These are phyloP conservation scores for Hemicentrotus pulcherrimus DNA, from an alignment of 35 echinoderm and acorn worm species.

Conservation along the genomic window DNA sequence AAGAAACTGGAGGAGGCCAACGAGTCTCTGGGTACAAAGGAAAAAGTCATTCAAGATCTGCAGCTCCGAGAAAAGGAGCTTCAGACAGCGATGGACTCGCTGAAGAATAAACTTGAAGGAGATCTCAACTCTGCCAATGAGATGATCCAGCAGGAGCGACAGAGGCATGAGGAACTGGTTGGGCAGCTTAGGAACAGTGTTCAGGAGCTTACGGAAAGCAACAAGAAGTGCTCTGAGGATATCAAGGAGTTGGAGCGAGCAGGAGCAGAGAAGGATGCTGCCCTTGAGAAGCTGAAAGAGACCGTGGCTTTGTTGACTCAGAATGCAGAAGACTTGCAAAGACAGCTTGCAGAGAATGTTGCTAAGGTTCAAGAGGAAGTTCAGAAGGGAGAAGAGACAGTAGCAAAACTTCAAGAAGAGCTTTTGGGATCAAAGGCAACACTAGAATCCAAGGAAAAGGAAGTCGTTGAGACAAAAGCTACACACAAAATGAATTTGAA, in stretches of 20 bases:
- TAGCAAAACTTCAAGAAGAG: slow-evolving; percentile 31
- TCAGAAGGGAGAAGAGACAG: neutral
- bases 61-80: slow-evolving; percentile 79
- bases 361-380: slow-evolving; percentile 32
- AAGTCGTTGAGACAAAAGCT: slow-evolving; percentile 27
- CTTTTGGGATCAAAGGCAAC: slow-evolving; percentile 7
- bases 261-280: slow-evolving; percentile 46
- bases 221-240: slow-evolving; percentile 65
- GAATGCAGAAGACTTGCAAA: slow-evolving; percentile 60
- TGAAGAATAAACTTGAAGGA: slow-evolving; percentile 80
- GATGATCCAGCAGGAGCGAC: slow-evolving; percentile 63
- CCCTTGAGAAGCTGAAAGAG: slow-evolving; percentile 51
- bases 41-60: slow-evolving; percentile 82
- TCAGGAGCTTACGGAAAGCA: slow-evolving; percentile 53
- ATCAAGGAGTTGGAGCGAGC: slow-evolving; percentile 52
- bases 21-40: slow-evolving; percentile 60
- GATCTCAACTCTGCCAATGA: slow-evolving; percentile 80
- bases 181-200: slow-evolving; percentile 53
- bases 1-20: slow-evolving; percentile 77
- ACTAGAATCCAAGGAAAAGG: slow-evolving; percentile 50
- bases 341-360: slow-evolving; percentile 30
- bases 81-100: slow-evolving; percentile 71
- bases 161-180: slow-evolving; percentile 67
- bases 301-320: slow-evolving; percentile 48
- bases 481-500: neutral